phyloP scores from a whole-genome alignment of 2,888 invertebrate species.

The Pinctada fucata region DNA sequence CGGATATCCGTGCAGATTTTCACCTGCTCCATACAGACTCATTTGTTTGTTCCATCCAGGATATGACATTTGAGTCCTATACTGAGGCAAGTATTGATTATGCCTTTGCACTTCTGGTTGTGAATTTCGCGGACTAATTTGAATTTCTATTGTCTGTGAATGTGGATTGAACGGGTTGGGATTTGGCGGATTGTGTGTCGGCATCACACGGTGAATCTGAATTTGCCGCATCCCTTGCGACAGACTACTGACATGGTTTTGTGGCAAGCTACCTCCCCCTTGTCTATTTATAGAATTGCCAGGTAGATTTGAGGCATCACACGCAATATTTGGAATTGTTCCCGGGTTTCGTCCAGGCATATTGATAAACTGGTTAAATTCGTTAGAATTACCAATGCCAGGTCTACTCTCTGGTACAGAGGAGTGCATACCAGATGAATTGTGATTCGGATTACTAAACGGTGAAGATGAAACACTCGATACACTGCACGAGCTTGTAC shows the following conservation, averaged over 20 bases:
- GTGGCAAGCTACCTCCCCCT: not conserved
- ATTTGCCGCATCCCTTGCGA: constrained; percentile 23
- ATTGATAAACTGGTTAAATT: constrained; percentile 52
- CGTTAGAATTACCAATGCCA: constrained; percentile 44
- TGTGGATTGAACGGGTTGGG: not conserved
- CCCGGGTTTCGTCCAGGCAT: constrained; percentile 16
- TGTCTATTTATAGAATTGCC: not conserved
- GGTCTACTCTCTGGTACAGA: constrained; percentile 25
- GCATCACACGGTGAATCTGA: constrained; percentile 19
- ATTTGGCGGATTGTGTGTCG: constrained; percentile 9
- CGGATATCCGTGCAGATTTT: not conserved
- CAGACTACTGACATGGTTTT: not conserved
- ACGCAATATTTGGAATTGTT: constrained; percentile 34
- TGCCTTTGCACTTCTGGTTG: constrained; percentile 17
- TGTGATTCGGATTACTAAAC: constrained; percentile 11
- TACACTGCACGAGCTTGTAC: constrained; percentile 54
- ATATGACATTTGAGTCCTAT: constrained; percentile 2
- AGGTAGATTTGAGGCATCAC: constrained; percentile 15
- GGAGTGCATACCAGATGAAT: constrained; percentile 8
- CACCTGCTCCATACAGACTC: not conserved
- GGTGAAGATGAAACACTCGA: constrained; percentile 33
- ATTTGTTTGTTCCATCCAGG: constrained; percentile 3
- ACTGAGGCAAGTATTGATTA: not conserved
- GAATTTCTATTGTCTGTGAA: constrained; percentile 19
- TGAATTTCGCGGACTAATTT: constrained; percentile 15